Conservation (phyloP, 2,888 invertebrate species). For the Cataglyphis altisquamis region DNA sequence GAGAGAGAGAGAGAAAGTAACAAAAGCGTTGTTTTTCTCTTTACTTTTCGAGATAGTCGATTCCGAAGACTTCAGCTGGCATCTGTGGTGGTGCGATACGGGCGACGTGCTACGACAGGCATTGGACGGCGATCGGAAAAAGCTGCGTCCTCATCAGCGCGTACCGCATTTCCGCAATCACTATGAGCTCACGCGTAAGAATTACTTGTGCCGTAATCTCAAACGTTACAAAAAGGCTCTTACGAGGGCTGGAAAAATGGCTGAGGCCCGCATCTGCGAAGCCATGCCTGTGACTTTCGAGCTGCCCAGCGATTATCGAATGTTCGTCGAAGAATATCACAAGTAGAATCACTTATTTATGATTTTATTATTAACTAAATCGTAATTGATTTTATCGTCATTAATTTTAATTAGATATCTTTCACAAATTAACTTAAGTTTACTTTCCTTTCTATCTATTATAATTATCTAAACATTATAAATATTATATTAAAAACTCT, state of each 20-base stretch:
- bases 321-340: slow-evolving; percentile 89
- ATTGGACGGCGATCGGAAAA: slow-evolving; percentile 75
- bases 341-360: slow-evolving; percentile 72
- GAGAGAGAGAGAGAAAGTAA: not conserved
- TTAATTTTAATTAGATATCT: slow-evolving; percentile 1
- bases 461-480: not conserved
- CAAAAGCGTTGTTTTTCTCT: not conserved
- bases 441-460: slow-evolving; percentile 10
- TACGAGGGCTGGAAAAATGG: slow-evolving; percentile 76
- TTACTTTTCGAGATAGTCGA: slow-evolving; percentile 79
- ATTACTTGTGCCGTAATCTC: slow-evolving; percentile 88
- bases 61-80: slow-evolving; percentile 86
- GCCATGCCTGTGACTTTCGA: slow-evolving; percentile 88
- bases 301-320: slow-evolving; percentile 88
- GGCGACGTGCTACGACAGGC: slow-evolving; percentile 86
- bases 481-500: not conserved
- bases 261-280: slow-evolving; percentile 87
- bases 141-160: slow-evolving; percentile 82
- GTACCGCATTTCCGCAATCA: slow-evolving; percentile 89
- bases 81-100: slow-evolving; percentile 89
- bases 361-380: not conserved
- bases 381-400: not conserved
- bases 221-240: slow-evolving; percentile 85
- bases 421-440: not conserved
- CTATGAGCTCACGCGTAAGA: slow-evolving; percentile 89